These are phyloP conservation scores for Oeneis ivallda DNA, from an alignment of 2,888 invertebrate genomes.

Conservation along the genomic window DNA sequence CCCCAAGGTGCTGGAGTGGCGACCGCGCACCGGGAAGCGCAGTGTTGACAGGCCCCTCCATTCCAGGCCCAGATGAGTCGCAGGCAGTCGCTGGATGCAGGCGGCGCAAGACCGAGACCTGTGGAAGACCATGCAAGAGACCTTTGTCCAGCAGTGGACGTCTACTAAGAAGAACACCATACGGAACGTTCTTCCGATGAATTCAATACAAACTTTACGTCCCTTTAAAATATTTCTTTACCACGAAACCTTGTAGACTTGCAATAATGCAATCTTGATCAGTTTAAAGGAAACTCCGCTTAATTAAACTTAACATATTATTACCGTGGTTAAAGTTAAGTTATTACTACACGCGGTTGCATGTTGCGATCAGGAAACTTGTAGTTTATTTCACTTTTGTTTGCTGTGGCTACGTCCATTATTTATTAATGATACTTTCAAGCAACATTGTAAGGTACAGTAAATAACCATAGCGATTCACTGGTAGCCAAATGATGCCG, in stretches of 20 bases:
- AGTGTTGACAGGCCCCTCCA: too few relatives aligned
- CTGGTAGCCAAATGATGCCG: background rate
- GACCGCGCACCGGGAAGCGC: too few relatives aligned
- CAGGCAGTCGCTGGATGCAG: too few relatives aligned
- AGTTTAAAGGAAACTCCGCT: slow-evolving; percentile 7
- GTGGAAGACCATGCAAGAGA: too few relatives aligned
- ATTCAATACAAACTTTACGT: background rate
- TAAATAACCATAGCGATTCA: background rate
- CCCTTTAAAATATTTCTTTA: background rate
- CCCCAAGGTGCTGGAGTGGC: too few relatives aligned
- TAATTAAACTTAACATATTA: slow-evolving; percentile 14
- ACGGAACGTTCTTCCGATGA: too few relatives aligned
- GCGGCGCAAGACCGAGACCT: too few relatives aligned
- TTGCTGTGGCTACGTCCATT: background rate
- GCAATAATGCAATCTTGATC: slow-evolving; percentile 16
- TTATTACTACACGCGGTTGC: background rate
- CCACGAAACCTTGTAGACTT: slow-evolving; percentile 4
- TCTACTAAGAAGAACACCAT: too few relatives aligned
- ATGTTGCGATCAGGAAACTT: slow-evolving; percentile 1
- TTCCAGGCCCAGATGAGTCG: too few relatives aligned
- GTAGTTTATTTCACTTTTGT: slow-evolving; percentile 2
- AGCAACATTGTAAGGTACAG: background rate
- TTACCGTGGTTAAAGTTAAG: background rate
- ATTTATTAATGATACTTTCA: background rate
- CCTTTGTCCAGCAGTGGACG: too few relatives aligned